These are phyloP conservation scores for Chauna torquata DNA, from an alignment of 2,113 vertebrate genomes.

Conservation along the genomic window DNA sequence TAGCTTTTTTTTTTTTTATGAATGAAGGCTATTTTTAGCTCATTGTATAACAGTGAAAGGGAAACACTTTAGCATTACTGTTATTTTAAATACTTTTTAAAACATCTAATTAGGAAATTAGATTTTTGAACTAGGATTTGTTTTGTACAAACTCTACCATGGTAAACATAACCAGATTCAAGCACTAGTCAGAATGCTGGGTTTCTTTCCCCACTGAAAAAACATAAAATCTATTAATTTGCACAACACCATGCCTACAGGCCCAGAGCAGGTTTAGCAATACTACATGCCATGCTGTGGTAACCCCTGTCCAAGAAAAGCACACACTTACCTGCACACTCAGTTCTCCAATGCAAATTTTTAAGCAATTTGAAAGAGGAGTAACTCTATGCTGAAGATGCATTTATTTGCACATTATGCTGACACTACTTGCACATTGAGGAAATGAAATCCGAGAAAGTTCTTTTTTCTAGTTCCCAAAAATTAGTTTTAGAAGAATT, in stretches of 20 bases:
- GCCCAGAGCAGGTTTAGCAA: background rate
- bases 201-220: rapidly evolving
- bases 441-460: background rate
- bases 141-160: background rate
- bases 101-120: background rate
- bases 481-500: background rate
- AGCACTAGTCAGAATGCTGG: background rate
- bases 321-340: background rate
- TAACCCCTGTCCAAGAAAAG: background rate
- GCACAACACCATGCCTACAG: background rate
- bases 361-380: background rate
- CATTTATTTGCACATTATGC: rapidly evolving
- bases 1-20: conserved; percentile 34
- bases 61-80: background rate
- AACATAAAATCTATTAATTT: background rate
- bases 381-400: background rate
- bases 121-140: background rate
- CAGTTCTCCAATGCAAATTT: background rate
- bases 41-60: conserved; percentile 32
- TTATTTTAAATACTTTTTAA: background rate
- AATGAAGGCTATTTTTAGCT: conserved; percentile 63
- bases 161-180: background rate
- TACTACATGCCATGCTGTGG: background rate
- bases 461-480: background rate
- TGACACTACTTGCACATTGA: background rate